Percentiles rank a stretch among this genome's conserved stretches.
These are phyloP conservation scores for Vultur gryphus DNA, from an alignment of 2,797 vertebrate genomes.

Conservation along the genomic window DNA sequence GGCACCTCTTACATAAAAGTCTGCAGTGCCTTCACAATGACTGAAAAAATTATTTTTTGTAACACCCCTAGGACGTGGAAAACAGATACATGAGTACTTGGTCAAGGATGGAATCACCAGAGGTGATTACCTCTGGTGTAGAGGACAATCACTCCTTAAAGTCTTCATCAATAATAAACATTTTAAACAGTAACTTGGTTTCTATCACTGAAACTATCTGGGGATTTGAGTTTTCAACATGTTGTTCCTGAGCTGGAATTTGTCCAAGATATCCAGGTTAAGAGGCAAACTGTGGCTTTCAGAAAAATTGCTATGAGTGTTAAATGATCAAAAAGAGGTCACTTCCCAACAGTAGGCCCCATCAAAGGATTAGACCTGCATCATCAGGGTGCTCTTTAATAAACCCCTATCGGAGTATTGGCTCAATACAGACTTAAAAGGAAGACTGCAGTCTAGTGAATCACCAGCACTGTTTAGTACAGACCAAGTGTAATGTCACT, in stretches of 20 bases:
- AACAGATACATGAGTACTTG: not conserved
- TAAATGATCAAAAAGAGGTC: not conserved
- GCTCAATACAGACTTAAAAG: slow-evolving; percentile 12
- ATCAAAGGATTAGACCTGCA: slow-evolving; percentile 51
- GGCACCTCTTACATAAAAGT: not conserved
- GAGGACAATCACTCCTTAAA: not conserved
- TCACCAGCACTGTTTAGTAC: slow-evolving; percentile 24
- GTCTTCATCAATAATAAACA: not conserved
- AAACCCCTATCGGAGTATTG: not conserved
- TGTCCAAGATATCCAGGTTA: not conserved
- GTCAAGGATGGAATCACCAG: not conserved
- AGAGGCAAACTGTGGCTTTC: slow-evolving; percentile 1
- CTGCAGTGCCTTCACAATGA: not conserved
- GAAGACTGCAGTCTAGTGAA: slow-evolving; percentile 37
- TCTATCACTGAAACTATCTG: not conserved
- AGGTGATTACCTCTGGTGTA: not conserved
- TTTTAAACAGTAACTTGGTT: not conserved
- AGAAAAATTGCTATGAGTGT: not conserved
- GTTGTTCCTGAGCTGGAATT: not conserved
- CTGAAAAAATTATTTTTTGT: not conserved
- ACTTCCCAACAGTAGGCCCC: not conserved
- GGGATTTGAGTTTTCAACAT: not conserved
- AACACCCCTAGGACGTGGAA: not conserved
- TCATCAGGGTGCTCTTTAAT: slow-evolving; percentile 9
- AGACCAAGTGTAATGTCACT: slow-evolving; percentile 34